Base-by-base conservation (phyloP, 2,797 vertebrate genomes). In the Epinephelus coioides region DNA sequence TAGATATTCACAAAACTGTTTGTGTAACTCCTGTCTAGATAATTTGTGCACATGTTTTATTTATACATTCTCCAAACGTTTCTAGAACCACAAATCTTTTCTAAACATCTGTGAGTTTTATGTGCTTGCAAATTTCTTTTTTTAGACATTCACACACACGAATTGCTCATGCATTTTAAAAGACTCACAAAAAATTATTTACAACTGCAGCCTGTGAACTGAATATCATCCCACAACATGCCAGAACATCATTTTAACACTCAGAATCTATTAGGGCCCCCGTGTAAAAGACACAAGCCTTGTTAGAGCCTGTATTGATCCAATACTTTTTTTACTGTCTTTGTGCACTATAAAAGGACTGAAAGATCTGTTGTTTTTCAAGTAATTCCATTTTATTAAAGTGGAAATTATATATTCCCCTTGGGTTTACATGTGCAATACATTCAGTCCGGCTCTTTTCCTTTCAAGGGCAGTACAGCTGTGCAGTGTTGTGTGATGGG, bases 161-260 rank as follows among this genome's bases (percentile, higher is more conserved):
- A 67, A 59, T 75, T 73, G 47, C 70, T 76, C 23, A 65, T 74
- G 13, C 60, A 54, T 61, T 60, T 78, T 50, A 50, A 50, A 47
- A 75, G 40, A 50, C 62, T 79, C 73, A 76, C 64, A 79, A 82
- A 88, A 69, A 13, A 77, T 46, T 54, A 78, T 78, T 76, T 79
- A 77, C 50, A 69, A 46, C 53, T 38, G 54, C 66, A 82, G 76
- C 49, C 53, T 79, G 60, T 63, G 61, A 81, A 71, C 54, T 64
- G 68, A 76, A 84, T 76, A 49, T 75, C 72, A 77, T 75, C 59
- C 78, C 69, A 63, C 50, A 64, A 53, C 25, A 69, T 23, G 53
- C 27, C 81, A 40, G 38, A 74, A 59, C 30, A 53, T 82, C n/a
- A 73, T 72, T 69, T 75, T 30, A 38, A 60, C 66, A 67, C 57